A percentile compares a stretch with the other conserved stretches of the same genome.
phyloP scores from a whole-genome alignment of 2,888 invertebrate species.

The Trichacis sp. region DNA sequence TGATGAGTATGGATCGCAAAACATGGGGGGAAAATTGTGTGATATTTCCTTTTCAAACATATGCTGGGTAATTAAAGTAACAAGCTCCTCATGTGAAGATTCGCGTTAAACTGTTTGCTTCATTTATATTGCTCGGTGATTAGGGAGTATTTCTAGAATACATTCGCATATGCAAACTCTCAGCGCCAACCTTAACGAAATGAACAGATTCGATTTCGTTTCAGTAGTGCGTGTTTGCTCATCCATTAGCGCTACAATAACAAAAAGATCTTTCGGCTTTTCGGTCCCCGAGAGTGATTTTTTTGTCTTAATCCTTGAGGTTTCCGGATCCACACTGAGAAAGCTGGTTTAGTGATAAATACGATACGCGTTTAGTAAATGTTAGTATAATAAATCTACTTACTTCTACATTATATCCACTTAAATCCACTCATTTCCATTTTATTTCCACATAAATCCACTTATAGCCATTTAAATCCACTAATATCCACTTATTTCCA shows the following conservation, averaged over 20 bases:
- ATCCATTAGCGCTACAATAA: conserved; percentile 65
- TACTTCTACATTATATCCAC: no score
- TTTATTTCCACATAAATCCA: no score
- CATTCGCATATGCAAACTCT: conserved; percentile 17
- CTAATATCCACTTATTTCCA: no score
- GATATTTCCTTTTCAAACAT: conserved; percentile 46
- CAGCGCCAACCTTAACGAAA: conserved; percentile 14
- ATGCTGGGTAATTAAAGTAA: no score
- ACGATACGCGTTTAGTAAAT: no score
- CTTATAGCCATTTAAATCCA: no score
- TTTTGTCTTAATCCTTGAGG: not conserved
- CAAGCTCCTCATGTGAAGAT: no score
- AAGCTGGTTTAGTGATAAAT: no score
- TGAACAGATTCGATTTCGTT: conserved; percentile 39
- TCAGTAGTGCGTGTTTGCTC: conserved; percentile 56
- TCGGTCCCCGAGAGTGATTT: conserved; percentile 8
- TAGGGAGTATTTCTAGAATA: not conserved
- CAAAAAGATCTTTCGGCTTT: conserved; percentile 43
- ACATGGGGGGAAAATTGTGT: conserved; percentile 56
- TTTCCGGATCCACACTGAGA: no score
- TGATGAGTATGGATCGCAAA: conserved; percentile 42
- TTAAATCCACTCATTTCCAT: no score
- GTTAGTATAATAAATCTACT: no score
- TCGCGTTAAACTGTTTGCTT: no score
- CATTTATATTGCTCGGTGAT: not conserved